Conservation (phyloP, 2,888 invertebrate species). For the Coleophora deauratella region DNA sequence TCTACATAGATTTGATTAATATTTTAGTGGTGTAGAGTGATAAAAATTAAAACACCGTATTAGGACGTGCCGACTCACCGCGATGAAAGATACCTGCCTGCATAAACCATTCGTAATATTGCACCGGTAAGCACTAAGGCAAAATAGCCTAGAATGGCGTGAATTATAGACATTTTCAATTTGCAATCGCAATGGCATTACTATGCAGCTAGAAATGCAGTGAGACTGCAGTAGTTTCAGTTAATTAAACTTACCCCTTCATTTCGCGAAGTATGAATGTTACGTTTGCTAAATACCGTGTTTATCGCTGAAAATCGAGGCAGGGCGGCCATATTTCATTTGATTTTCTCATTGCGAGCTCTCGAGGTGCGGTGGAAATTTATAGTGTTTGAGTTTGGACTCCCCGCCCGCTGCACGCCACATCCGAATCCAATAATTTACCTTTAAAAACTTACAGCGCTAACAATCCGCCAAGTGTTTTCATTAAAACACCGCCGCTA, state of each 20-base stretch:
- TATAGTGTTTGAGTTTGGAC: conserved; percentile 33
- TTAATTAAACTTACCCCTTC: conserved; percentile 24
- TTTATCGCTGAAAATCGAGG: conserved; percentile 1
- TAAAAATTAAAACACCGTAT: no score
- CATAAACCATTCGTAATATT: no score
- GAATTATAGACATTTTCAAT: no score
- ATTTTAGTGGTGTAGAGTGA: no score
- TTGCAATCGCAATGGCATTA: no score
- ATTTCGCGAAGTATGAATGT: conserved; percentile 1
- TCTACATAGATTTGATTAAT: no score
- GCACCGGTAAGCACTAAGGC: no score
- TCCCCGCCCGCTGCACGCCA: conserved; percentile 27
- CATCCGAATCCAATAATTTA: conserved; percentile 31
- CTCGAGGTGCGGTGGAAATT: conserved; percentile 35
- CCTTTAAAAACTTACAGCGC: conserved; percentile 23
- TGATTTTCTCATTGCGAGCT: conserved; percentile 4
- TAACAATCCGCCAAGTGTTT: conserved; percentile 16
- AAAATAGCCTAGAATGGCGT: no score
- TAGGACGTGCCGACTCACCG: no score
- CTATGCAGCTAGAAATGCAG: no score
- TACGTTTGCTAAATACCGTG: background rate
- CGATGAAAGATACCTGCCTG: no score
- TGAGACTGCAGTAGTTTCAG: no score
- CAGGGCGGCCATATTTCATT: conserved; percentile 8
- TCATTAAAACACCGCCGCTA: conserved; percentile 13